Percentiles rank a stretch among this genome's conserved stretches.
Conservation (phyloP, 2,888 invertebrate species). For the Patella pellucida region DNA sequence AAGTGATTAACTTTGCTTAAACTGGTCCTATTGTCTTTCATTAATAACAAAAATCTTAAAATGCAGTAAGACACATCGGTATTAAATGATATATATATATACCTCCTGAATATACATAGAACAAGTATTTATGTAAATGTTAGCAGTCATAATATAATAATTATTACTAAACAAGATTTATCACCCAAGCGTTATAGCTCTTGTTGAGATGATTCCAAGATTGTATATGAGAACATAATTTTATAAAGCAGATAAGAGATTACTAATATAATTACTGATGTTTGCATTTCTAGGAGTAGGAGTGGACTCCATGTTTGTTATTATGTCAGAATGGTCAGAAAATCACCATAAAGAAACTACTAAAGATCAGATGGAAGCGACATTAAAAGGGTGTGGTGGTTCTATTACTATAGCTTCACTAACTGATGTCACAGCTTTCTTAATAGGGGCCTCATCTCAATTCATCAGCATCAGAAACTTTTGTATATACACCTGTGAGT, state of each 20-base stretch:
- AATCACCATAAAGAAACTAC: slow-evolving; percentile 22
- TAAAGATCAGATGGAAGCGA: slow-evolving; percentile 37
- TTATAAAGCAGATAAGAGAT: too few relatives aligned
- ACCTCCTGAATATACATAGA: too few relatives aligned
- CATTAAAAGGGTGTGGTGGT: slow-evolving; percentile 40
- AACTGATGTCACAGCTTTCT: slow-evolving; percentile 46
- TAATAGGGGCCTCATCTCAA: slow-evolving; percentile 39
- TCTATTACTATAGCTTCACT: slow-evolving; percentile 48
- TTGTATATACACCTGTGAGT: slow-evolving; percentile 45
- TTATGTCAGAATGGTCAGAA: slow-evolving; percentile 43
- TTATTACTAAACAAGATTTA: too few relatives aligned
- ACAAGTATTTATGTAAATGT: too few relatives aligned
- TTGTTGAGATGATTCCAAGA: too few relatives aligned
- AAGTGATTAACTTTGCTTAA: slow-evolving; percentile 14
- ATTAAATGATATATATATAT: too few relatives aligned
- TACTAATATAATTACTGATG: neutral
- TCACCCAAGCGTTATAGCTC: too few relatives aligned
- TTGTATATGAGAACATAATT: neutral
- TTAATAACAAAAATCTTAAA: too few relatives aligned
- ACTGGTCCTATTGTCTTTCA: too few relatives aligned
- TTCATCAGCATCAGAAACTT: slow-evolving; percentile 48
- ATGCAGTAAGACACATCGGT: too few relatives aligned
- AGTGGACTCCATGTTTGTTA: slow-evolving; percentile 47
- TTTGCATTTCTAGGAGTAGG: slow-evolving; percentile 39
- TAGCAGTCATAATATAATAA: too few relatives aligned